phyloP scores from a whole-genome alignment of 2,797 vertebrate species.

The Syngnathus rostellatus region DNA sequence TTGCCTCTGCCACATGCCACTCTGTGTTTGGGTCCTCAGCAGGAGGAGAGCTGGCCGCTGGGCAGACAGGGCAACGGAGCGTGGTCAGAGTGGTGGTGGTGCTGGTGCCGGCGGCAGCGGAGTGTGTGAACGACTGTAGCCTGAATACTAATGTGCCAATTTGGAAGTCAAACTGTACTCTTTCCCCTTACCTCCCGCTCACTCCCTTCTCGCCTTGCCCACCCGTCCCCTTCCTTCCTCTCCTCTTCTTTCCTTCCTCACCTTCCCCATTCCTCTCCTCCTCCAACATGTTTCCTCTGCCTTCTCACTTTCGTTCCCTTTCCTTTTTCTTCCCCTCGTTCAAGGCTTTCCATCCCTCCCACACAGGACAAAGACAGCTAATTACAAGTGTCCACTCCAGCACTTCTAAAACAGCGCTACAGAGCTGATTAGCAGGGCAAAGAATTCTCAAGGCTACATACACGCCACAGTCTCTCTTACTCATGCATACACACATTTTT shows the following conservation, averaged over 20 bases:
- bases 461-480: conserved; percentile 15
- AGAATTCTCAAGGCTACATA: conserved; percentile 84
- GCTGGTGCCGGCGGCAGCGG: not conserved
- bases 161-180: conserved; percentile 55
- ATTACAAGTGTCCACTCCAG: conserved; percentile 77
- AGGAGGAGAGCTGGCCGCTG: conserved; percentile 46
- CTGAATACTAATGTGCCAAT: conserved; percentile 71
- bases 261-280: conserved; percentile 14
- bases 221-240: conserved; percentile 17
- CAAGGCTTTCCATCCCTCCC: conserved; percentile 8
- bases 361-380: conserved; percentile 57
- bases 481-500: conserved; percentile 15
- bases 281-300: conserved; percentile 24
- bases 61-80: conserved; percentile 45
- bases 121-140: conserved; percentile 28
- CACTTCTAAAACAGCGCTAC: conserved; percentile 75
- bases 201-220: conserved; percentile 25
- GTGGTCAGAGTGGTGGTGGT: conserved; percentile 29
- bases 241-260: conserved; percentile 20
- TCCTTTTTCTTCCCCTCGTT: conserved; percentile 8
- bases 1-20: conserved; percentile 21
- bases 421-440: conserved; percentile 89
- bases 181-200: conserved; percentile 38
- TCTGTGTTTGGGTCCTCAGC: conserved; percentile 31
- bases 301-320: conserved; percentile 24